phyloP scores from a whole-genome alignment of 1,140 invertebrate species.

The Drosophila nebulosa region DNA sequence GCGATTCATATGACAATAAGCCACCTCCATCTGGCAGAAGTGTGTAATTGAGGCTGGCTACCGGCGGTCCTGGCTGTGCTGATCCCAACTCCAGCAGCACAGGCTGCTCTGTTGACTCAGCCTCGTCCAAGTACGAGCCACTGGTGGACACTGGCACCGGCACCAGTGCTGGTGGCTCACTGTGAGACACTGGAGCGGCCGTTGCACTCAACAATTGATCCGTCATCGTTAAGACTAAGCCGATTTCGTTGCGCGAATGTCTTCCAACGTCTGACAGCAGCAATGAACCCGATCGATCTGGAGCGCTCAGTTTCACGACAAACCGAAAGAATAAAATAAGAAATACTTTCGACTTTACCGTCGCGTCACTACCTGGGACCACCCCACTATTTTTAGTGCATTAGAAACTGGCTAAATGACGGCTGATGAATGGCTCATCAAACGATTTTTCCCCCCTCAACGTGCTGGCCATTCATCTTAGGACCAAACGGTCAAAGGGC shows the following conservation, averaged over 20 bases:
- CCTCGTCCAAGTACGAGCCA: constrained; percentile 42
- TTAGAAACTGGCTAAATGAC: constrained; percentile 16
- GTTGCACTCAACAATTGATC: constrained; percentile 64
- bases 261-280: constrained; percentile 29
- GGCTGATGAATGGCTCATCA: constrained; percentile 43
- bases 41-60: constrained; percentile 46
- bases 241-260: constrained; percentile 10
- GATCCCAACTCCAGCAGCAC: constrained; percentile 66
- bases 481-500: constrained; percentile 25
- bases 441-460: constrained; percentile 12
- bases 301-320: constrained; percentile 4
- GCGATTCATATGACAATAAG: constrained; percentile 36
- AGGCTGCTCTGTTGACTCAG: constrained; percentile 59
- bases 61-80: constrained; percentile 15
- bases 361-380: not conserved
- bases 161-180: constrained; percentile 50
- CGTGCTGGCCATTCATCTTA: constrained; percentile 45
- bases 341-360: constrained; percentile 21
- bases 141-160: constrained; percentile 46
- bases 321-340: not conserved
- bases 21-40: constrained; percentile 44
- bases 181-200: constrained; percentile 26
- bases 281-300: constrained; percentile 18
- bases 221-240: constrained; percentile 67
- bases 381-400: constrained; percentile 34